phyloP scores from a whole-genome alignment of 2,113 vertebrate genomes.

The Perognathus longimembris region DNA sequence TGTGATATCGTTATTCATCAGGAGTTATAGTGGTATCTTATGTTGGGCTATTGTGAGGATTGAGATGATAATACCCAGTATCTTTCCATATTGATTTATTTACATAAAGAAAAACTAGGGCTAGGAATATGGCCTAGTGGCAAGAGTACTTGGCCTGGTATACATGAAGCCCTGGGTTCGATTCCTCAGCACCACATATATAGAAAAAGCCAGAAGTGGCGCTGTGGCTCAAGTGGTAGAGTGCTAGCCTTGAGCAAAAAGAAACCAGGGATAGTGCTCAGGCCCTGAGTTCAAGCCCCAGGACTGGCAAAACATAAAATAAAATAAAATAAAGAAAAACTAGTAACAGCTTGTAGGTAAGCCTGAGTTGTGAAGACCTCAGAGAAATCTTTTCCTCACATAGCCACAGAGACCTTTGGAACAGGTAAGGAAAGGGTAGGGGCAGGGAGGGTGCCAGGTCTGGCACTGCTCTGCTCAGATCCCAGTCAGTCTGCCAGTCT shows the following conservation, averaged over 20 bases:
- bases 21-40: not conserved
- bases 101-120: not conserved
- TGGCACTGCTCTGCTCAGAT: not conserved
- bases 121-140: too few species aligned
- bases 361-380: not conserved
- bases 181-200: too few species aligned
- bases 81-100: not conserved
- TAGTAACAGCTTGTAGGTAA: not conserved
- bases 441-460: fast-evolving
- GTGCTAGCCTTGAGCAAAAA: too few species aligned
- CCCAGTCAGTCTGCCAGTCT: not conserved
- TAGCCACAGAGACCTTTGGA: not conserved
- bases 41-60: not conserved
- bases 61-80: not conserved
- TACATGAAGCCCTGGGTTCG: too few species aligned
- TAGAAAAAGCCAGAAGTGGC: too few species aligned
- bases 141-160: too few species aligned
- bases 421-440: not conserved
- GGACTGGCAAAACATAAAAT: too few species aligned
- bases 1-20: not conserved
- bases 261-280: too few species aligned
- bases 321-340: not conserved
- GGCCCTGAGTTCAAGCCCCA: too few species aligned
- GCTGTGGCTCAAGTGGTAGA: too few species aligned
- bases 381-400: not conserved